A percentile compares a stretch with the other conserved stretches of the same genome.
Evolutionary conservation across 2,888 invertebrate genomes (phyloP).

Genomic region (Drosophila kambysellisi): DNA sequence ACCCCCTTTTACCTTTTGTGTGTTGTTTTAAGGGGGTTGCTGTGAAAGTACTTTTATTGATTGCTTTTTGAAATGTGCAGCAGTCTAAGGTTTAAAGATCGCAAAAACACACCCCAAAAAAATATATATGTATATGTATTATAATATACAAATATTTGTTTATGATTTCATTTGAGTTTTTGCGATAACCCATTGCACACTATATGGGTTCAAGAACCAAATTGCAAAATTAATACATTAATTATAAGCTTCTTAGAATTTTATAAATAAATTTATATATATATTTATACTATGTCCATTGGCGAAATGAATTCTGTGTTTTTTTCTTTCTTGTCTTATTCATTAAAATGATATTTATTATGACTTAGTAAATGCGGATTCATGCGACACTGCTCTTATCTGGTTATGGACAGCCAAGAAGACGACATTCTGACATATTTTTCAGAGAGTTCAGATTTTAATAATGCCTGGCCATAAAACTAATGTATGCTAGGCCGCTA

Average conservation of each 20-base stretch:
- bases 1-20: constrained; percentile 21
- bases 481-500: constrained; percentile 45
- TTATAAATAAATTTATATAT: not conserved
- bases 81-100: constrained; percentile 17
- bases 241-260: constrained; percentile 1
- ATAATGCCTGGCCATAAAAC: constrained; percentile 65
- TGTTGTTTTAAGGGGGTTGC: constrained; percentile 50
- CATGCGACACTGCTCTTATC: constrained; percentile 61
- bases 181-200: constrained; percentile 48
- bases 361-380: constrained; percentile 49
- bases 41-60: constrained; percentile 25
- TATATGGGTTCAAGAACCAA: constrained; percentile 9
- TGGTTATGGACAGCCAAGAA: constrained; percentile 30
- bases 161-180: constrained; percentile 28
- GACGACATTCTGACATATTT: constrained; percentile 29
- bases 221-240: constrained; percentile 3
- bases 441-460: constrained; percentile 51
- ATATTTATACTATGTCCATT: constrained; percentile 1
- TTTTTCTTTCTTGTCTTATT: constrained; percentile 22
- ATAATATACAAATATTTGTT: constrained; percentile 2
- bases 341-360: constrained; percentile 71
- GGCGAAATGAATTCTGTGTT: constrained; percentile 42
- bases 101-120: constrained; percentile 42
- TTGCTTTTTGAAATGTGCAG: constrained; percentile 39
- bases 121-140: not conserved